A percentile compares a stretch with the other conserved stretches of the same genome.
phyloP scores from a whole-genome alignment of 2,113 vertebrate species.

The Cochlearius cochlearius region DNA sequence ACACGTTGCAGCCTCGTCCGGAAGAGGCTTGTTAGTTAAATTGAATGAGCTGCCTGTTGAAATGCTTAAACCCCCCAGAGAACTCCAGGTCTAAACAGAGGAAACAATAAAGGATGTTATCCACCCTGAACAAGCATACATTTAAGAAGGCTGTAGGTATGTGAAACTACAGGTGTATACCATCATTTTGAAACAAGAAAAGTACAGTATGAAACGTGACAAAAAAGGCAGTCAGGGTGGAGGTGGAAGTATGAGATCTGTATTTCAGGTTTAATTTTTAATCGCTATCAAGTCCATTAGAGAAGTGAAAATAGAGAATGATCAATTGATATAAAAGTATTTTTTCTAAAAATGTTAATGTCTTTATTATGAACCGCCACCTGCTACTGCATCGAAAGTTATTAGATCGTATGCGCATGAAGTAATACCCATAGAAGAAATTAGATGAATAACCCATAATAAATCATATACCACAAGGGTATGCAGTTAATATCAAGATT shows the following conservation, averaged over 20 bases:
- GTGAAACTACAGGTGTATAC: neutral
- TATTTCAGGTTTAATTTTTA: slow-evolving; percentile 20
- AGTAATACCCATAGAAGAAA: slow-evolving; percentile 13
- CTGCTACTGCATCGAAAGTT: neutral
- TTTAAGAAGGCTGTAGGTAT: neutral
- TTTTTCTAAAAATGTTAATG: neutral
- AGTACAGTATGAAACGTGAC: neutral
- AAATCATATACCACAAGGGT: slow-evolving; percentile 21
- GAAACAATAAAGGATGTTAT: neutral
- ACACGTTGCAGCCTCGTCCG: neutral
- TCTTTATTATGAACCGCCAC: slow-evolving; percentile 14
- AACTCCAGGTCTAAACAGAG: neutral
- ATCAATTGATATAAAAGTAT: neutral
- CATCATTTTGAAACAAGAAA: neutral
- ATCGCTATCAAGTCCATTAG: neutral
- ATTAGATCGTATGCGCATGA: neutral
- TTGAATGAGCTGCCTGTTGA: neutral
- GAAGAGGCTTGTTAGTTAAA: neutral
- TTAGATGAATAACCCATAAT: slow-evolving; percentile 41
- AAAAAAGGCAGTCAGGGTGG: neutral
- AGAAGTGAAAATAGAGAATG: neutral
- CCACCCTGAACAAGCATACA: neutral
- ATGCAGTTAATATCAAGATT: slow-evolving; percentile 41
- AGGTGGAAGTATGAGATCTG: neutral
- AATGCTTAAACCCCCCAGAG: neutral